Evolutionary conservation across 2,888 invertebrate genomes (phyloP), one percentile per base, ranked within the genome.

Genomic region (Trisateles emortualis): DNA sequence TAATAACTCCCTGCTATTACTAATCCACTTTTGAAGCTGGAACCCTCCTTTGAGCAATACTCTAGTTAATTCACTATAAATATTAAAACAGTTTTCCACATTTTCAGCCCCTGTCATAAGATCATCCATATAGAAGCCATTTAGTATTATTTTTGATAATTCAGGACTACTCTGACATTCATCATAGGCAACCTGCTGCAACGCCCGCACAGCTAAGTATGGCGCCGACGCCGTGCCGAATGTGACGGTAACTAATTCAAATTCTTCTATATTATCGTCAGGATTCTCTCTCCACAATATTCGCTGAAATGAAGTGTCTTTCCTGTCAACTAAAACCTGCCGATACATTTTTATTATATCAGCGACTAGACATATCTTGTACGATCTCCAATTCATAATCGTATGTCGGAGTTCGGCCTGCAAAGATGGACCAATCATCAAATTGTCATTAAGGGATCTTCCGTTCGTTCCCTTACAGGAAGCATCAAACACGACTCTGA

Each of bases 21-120:
- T 65, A 3, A 9, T 53, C 75, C 72, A 77, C 47, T 81, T 75
- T 16, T 77, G 68, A 3, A 81, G 45, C 3, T 62, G 38, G 51
- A 83, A 81, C 0, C 80, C 78, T 3, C 73, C 79, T 3, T 52
- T 53, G 26, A 41, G 53, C 17, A 81, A 30, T 5, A 78, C 22
- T 1, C 46, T 16, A 2, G 22, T 68, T 3, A 72, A 44, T 38
- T 74, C 57, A 32, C 47, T 52, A 16, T 51, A 48, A 8, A 72
- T 19, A 4, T 44, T 32, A 43, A 64, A 16, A 16, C 43, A 52
- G 22, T 41, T 35, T 67, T 64, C 33, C 43, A 60, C 2, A 19
- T 33, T 46, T 29, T 63, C 50, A 17, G 51, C 40, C 0, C 70
- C 68, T 0, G 60, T 49, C 50, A 74, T 52, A 5, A 69, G 13